These are phyloP conservation scores for Microctonus hyperodae DNA, from an alignment of 2,888 invertebrate genomes.

Conservation along the genomic window DNA sequence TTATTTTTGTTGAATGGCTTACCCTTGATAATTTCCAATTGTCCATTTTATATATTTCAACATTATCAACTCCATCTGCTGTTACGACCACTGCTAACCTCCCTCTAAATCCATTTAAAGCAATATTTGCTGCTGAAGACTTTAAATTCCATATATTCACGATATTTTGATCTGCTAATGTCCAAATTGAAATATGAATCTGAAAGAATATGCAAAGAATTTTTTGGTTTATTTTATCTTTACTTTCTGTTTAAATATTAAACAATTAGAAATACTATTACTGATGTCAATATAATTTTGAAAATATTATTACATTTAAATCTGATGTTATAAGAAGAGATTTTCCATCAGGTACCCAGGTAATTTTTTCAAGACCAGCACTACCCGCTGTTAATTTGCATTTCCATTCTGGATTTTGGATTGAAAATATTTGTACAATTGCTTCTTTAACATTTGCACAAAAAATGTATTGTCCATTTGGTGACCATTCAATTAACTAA, in stretches of 20 bases:
- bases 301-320: constrained; percentile 62
- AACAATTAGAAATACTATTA: too few relatives aligned
- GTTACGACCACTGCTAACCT: constrained; percentile 50
- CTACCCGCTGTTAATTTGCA: constrained; percentile 67
- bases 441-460: constrained; percentile 55
- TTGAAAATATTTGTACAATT: constrained; percentile 63
- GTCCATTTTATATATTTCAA: constrained; percentile 55
- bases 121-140: constrained; percentile 46
- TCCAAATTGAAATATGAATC: constrained; percentile 52
- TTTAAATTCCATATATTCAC: constrained; percentile 54
- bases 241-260: too few relatives aligned
- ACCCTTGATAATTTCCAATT: constrained; percentile 57
- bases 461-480: constrained; percentile 56
- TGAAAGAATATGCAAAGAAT: neutral
- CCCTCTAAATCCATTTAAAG: constrained; percentile 50
- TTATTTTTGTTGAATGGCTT: constrained; percentile 33
- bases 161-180: constrained; percentile 48
- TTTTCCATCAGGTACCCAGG: constrained; percentile 66
- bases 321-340: constrained; percentile 66
- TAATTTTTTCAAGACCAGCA: constrained; percentile 63
- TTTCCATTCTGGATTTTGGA: constrained; percentile 66
- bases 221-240: neutral
- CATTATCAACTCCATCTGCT: constrained; percentile 45
- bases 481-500: constrained; percentile 60
- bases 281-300: neutral